A percentile compares a stretch with the other conserved stretches of the same genome.
phyloP scores from a whole-genome alignment of 2,113 vertebrate genomes.

The Camelus bactrianus region DNA sequence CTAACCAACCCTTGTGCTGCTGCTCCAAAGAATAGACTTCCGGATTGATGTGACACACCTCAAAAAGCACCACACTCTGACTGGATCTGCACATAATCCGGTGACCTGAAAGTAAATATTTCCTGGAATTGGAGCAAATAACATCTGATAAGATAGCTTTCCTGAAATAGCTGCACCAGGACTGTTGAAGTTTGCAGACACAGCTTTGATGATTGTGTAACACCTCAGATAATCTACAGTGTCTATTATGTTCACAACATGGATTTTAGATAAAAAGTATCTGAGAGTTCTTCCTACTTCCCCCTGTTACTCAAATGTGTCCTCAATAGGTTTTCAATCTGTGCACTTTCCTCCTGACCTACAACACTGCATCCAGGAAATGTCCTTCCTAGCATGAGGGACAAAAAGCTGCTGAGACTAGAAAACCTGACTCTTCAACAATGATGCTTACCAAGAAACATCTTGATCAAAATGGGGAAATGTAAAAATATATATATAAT shows the following conservation, averaged over 20 bases:
- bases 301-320: background rate
- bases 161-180: background rate
- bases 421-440: background rate
- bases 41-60: background rate
- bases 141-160: background rate
- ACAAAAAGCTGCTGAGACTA: background rate
- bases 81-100: background rate
- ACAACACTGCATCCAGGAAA: background rate
- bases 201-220: background rate
- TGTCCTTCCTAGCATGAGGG: background rate
- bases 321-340: background rate
- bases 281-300: background rate
- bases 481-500: background rate
- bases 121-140: background rate
- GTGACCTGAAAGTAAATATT: background rate
- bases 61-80: background rate
- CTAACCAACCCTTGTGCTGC: background rate
- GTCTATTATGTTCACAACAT: background rate
- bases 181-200: background rate
- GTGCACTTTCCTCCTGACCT: background rate
- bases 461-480: background rate
- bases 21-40: background rate
- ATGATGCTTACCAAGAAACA: background rate
- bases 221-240: background rate
- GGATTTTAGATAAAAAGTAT: background rate